Evolutionary conservation across 1,140 invertebrate species (phyloP), one percentile per base, ranked within the genome.

Genomic region (Penaeus vannamei): DNA sequence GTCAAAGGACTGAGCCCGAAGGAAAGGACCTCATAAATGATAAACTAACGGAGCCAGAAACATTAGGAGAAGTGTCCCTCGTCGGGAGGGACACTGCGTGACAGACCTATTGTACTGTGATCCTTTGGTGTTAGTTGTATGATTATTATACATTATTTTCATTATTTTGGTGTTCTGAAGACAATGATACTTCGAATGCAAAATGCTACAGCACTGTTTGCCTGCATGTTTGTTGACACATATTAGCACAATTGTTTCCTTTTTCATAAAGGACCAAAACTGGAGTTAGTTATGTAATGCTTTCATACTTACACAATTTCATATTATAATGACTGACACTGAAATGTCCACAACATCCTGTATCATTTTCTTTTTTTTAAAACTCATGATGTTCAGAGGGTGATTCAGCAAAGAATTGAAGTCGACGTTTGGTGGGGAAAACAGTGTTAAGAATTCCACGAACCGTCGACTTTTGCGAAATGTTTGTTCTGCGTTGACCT

Each of bases 211-310:
- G 87, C 87, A 89, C 87, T 85, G 82, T 87, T 87, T 87, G 86
- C 64, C 87, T 89, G 87, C 87, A 89, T 89, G 87, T 85, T 89
- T 89, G 87, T 89, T 89, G 87, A 89, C 87, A 85, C 87, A 89
- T 89, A 84, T 89, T 80, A 89, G 87, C 87, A 85, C 87, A 36
- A 62, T 89, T 84, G 87, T 85, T 84, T 89, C 87, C 82, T 89
- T 80, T 88, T 46, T 61, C 66, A 84, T 84, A 89, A 89, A 89
- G 69, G 87, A 85, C 87, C 87, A 89, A 89, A 89, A 79, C 53
- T 46, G 72, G 83, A 26, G 76, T 53, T 77, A 79, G 64, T 84
- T 84, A 62, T 84, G 72, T 89, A 62, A 89, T 79, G 69, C 83
- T 84, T 46, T 84, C 81, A 66, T 85, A 79, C 64, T 80, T 84